A percentile compares a stretch with the other conserved stretches of the same genome.
These are phyloP conservation scores for Drosophila ambigua DNA, from an alignment of 1,140 invertebrate species.

Conservation along the genomic window DNA sequence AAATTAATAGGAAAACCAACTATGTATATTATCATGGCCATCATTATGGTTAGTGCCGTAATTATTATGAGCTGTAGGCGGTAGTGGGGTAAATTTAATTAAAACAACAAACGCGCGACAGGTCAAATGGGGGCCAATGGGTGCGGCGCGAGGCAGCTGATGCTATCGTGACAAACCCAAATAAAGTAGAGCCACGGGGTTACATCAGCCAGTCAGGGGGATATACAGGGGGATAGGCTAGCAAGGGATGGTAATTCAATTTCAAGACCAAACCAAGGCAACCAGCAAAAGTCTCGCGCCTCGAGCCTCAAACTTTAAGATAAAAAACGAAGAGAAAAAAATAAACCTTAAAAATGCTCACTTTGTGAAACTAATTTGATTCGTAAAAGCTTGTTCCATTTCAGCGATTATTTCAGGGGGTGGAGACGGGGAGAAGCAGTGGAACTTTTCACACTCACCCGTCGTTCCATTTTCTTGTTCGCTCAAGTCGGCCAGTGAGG, in stretches of 20 bases:
- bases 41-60: conserved; percentile 33
- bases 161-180: conserved; percentile 79
- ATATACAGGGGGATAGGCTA: not conserved
- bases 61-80: conserved; percentile 43
- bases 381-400: conserved; percentile 33
- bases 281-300: conserved; percentile 19
- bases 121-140: conserved; percentile 42
- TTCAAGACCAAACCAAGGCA: conserved; percentile 54
- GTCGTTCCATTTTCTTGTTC: conserved; percentile 73
- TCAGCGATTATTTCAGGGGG: conserved; percentile 12
- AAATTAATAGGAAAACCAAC: conserved; percentile 34
- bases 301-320: conserved; percentile 24
- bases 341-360: conserved; percentile 7
- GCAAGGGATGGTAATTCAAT: conserved; percentile 50
- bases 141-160: conserved; percentile 31
- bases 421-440: not conserved
- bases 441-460: conserved; percentile 63
- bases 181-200: conserved; percentile 65
- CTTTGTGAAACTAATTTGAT: conserved; percentile 63
- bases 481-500: conserved; percentile 61
- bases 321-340: not conserved
- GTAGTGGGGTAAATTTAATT: conserved; percentile 67
- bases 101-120: conserved; percentile 59
- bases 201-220: conserved; percentile 58
- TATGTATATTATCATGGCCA: conserved; percentile 43